Evolutionary conservation across 2,888 invertebrate genomes (phyloP).

Genomic region (Cephalotes varians): DNA sequence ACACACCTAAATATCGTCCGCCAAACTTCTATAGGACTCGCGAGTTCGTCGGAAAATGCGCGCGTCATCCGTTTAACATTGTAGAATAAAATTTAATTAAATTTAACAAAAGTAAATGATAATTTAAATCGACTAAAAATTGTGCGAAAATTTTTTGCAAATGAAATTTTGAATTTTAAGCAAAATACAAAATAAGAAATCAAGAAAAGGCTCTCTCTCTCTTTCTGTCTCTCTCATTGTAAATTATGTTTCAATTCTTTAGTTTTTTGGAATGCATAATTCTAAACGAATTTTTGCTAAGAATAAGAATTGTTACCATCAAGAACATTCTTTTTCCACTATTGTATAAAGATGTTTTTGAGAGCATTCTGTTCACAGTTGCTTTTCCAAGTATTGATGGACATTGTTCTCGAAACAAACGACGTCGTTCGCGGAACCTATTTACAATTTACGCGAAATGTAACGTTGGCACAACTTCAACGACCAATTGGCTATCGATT

Average conservation of each 20-base stretch:
- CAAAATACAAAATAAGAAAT: neutral
- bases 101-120: neutral
- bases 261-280: neutral
- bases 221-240: neutral
- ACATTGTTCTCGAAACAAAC: slow-evolving; percentile 50
- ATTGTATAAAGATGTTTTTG: neutral
- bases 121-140: neutral
- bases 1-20: slow-evolving; percentile 12
- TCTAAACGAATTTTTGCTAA: neutral
- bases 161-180: neutral
- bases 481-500: slow-evolving; percentile 53
- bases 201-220: neutral
- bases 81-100: slow-evolving; percentile 46
- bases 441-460: slow-evolving; percentile 53
- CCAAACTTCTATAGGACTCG: slow-evolving; percentile 28
- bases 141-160: neutral
- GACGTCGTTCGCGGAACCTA: slow-evolving; percentile 42
- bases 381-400: slow-evolving; percentile 40
- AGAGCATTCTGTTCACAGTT: neutral
- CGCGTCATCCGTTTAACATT: neutral
- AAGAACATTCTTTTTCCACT: neutral
- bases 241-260: neutral
- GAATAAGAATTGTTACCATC: neutral
- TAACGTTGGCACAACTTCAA: slow-evolving; percentile 53
- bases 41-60: slow-evolving; percentile 7